phyloP scores from a whole-genome alignment of 1,140 invertebrate genomes.

The Patella vulgata region DNA sequence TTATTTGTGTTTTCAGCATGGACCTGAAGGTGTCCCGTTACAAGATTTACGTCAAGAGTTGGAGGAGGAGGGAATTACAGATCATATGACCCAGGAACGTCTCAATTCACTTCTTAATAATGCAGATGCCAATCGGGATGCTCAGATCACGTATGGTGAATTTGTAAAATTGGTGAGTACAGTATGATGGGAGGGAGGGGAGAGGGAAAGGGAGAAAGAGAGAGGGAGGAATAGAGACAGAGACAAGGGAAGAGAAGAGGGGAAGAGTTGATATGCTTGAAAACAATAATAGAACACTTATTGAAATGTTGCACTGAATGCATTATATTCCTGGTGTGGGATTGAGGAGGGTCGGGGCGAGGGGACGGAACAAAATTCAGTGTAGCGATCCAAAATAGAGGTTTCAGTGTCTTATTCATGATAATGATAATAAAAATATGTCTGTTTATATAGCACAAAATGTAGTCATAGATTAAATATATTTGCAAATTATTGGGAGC shows the following conservation, averaged over 20 bases:
- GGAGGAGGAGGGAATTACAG: constrained; percentile 43
- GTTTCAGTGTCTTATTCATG: no score
- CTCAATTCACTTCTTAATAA: constrained; percentile 35
- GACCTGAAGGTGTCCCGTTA: constrained; percentile 35
- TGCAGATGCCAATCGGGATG: constrained; percentile 41
- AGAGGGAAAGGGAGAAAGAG: no score
- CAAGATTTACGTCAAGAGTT: constrained; percentile 40
- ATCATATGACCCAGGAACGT: constrained; percentile 35
- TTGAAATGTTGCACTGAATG: not conserved
- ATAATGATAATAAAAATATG: no score
- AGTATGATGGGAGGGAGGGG: not conserved
- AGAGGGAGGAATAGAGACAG: not conserved
- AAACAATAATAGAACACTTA: not conserved
- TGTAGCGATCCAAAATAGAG: no score
- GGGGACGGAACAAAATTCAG: no score
- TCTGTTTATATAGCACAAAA: no score
- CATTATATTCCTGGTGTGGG: no score
- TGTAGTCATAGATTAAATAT: no score
- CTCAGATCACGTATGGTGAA: constrained; percentile 45
- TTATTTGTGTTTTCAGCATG: constrained; percentile 42
- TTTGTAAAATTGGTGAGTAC: constrained; percentile 46
- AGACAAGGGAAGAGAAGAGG: not conserved
- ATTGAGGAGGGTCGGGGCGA: no score
- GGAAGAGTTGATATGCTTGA: not conserved
- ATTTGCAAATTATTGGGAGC: no score